Conservation (phyloP, 2,888 invertebrate species). For the Trichogramma evanescens region DNA sequence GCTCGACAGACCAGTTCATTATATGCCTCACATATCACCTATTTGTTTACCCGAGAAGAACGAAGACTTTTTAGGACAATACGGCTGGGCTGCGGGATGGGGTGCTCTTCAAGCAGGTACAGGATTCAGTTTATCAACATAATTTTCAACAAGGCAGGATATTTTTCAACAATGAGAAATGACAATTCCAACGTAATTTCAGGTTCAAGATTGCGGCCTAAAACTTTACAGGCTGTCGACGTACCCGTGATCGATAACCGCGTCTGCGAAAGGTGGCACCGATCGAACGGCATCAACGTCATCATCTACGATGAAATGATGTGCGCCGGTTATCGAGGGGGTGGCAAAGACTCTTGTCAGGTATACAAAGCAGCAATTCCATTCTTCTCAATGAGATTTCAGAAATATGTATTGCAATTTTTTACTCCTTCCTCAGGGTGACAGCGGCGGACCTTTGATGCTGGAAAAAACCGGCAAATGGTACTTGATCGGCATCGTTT, state of each 20-base stretch:
- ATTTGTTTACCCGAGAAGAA: constrained; percentile 87
- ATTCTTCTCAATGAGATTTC: not conserved
- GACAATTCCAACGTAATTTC: constrained; percentile 37
- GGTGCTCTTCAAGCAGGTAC: constrained; percentile 68
- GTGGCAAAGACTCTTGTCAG: constrained; percentile 74
- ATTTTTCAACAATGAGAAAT: not conserved
- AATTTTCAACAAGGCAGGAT: not conserved
- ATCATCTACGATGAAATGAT: constrained; percentile 93
- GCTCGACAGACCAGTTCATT: constrained; percentile 81
- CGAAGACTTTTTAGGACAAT: constrained; percentile 82
- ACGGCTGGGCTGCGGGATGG: constrained; percentile 91
- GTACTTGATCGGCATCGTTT: constrained; percentile 86
- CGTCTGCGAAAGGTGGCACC: constrained; percentile 63
- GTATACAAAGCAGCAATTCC: constrained; percentile 37
- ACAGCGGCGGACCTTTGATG: constrained; percentile 87
- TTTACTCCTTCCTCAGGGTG: constrained; percentile 53
- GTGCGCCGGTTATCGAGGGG: constrained; percentile 85
- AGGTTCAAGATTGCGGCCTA: constrained; percentile 79
- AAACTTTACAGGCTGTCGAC: constrained; percentile 84
- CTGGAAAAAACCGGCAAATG: constrained; percentile 78
- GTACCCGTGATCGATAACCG: constrained; percentile 90
- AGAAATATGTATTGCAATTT: not conserved
- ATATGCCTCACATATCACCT: constrained; percentile 84
- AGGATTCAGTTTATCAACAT: not conserved
- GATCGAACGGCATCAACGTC: constrained; percentile 73